phyloP scores from a whole-genome alignment of 2,797 vertebrate genomes.

The Chloroceryle inda region DNA sequence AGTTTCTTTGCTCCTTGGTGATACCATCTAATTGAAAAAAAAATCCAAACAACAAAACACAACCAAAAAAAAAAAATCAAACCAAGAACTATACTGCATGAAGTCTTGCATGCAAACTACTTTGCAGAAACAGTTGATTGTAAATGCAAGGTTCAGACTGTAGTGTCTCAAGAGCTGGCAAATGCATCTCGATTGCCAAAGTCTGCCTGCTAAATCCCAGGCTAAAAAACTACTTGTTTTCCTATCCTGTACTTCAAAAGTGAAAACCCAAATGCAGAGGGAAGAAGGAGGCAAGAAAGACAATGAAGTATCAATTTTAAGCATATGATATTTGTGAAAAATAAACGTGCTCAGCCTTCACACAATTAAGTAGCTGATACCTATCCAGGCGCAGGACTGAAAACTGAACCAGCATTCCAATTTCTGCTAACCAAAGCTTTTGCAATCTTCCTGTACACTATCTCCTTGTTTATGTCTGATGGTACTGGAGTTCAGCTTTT shows the following conservation, averaged over 20 bases:
- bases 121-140: neutral
- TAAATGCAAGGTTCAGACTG: neutral
- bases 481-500: neutral
- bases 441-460: neutral
- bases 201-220: neutral
- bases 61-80: too few species aligned
- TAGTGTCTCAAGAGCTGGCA: conserved; percentile 3
- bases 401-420: neutral
- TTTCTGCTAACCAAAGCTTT: neutral
- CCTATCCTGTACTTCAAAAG: neutral
- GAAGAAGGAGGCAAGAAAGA: neutral
- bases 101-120: neutral
- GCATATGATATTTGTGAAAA: neutral
- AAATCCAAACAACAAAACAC: too few species aligned
- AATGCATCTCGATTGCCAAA: neutral
- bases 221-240: neutral
- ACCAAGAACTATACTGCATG: fast-evolving
- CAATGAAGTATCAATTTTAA: neutral
- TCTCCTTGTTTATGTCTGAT: conserved; percentile 29
- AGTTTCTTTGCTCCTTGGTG: neutral
- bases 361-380: neutral
- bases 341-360: fast-evolving
- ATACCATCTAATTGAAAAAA: neutral
- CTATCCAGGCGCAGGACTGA: neutral
- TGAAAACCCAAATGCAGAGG: neutral